Base-by-base conservation (phyloP, 1,140 invertebrate genomes). In the Drosophila sproati region DNA sequence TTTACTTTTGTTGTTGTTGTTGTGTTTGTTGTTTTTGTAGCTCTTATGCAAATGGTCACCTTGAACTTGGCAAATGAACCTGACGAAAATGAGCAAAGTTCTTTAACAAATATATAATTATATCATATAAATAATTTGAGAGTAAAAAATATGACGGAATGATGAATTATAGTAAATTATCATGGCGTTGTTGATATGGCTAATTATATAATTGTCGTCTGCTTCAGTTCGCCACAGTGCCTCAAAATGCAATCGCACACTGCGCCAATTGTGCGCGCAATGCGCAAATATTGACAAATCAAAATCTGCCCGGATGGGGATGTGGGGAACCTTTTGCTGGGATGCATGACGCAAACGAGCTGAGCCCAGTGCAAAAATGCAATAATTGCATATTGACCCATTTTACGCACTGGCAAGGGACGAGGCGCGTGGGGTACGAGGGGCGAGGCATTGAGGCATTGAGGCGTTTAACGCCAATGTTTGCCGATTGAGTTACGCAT, bases 311-410 rank as follows among this genome's bases (percentile, higher is more conserved):
- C n/a, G 41, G 31, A 34, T 29, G 29, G 28, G 37, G 34, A 50
- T 10, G 32, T 55, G 47, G 43, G 20, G 12, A 32, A 52, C 59
- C 39, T 56, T 70, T 31, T 34, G 29, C 35, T 31, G 52, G 5
- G 54, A 20, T 20, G 59, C 39, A 61, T 82, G 71, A 76, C 71
- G 83, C 80, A 87, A 79, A 66, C 76, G 73, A 61, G 64, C 82
- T 67, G 63, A 48, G 64, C 32, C 60, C 73, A 73, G 63, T 66
- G 66, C 50, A 55, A 70, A 86, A 81, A 66, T 80, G 85, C 83
- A 87, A 83, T 87, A 87, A 87, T 87, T 87, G 83, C 83, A 87
- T 87, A 87, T 87, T 87, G 83, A 87, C 83, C 83, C 67, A 87
- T 88, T 88, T 87, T 77, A 88, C 85, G 82, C 77, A 57, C 57